phyloP scores from a whole-genome alignment of 1,140 invertebrate genomes.

The Nephotettix cincticeps region DNA sequence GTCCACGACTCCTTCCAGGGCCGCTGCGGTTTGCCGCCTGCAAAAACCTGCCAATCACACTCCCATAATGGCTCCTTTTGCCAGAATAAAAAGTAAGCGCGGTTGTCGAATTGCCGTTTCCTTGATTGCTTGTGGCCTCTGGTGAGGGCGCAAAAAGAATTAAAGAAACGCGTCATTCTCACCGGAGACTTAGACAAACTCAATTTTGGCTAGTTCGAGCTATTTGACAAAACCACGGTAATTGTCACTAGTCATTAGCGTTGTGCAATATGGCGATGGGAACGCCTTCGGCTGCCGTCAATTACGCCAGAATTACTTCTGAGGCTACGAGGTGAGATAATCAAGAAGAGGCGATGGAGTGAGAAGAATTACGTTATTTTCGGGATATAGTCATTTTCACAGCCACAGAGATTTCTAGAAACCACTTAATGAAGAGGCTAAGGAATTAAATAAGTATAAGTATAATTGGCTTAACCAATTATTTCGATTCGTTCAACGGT shows the following conservation, averaged over 20 bases:
- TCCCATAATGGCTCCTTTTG: conserved; percentile 15
- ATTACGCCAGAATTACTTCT: too few species aligned
- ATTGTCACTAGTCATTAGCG: neutral
- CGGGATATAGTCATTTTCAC: too few species aligned
- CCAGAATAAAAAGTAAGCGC: conserved; percentile 17
- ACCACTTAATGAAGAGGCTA: too few species aligned
- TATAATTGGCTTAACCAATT: too few species aligned
- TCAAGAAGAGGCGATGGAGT: too few species aligned
- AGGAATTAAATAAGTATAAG: too few species aligned
- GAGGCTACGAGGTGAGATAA: too few species aligned
- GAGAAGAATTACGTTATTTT: too few species aligned
- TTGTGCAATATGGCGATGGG: conserved; percentile 7
- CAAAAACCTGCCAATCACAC: conserved; percentile 9
- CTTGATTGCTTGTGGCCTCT: conserved; percentile 12
- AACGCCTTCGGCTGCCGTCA: neutral
- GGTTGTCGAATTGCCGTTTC: conserved; percentile 13
- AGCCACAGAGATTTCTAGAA: too few species aligned
- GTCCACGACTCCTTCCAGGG: too few species aligned
- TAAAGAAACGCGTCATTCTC: neutral
- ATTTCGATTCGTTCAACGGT: too few species aligned
- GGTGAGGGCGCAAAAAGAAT: neutral
- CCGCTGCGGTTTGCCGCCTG: conserved; percentile 11
- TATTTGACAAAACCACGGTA: neutral
- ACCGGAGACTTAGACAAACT: neutral
- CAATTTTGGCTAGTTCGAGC: neutral